A percentile compares a stretch with the other conserved stretches of the same genome.
phyloP scores from a whole-genome alignment of 2,113 vertebrate species.

The Sebastes fasciatus region DNA sequence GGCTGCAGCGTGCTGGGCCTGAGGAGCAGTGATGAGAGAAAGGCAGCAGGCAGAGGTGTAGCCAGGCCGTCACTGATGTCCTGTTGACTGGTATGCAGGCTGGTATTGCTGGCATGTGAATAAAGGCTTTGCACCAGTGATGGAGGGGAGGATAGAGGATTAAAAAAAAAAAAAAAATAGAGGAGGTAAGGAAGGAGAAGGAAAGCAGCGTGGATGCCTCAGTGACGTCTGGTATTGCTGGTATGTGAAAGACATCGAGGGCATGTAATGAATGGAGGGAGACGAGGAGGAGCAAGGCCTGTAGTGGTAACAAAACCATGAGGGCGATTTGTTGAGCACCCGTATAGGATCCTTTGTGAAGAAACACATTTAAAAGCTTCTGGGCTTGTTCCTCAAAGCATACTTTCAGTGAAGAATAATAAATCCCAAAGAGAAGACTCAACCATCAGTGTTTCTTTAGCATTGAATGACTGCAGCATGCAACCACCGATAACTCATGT shows the following conservation, averaged over 20 bases:
- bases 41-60: conserved; percentile 26
- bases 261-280: neutral
- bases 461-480: neutral
- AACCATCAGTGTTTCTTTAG: neutral
- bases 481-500: neutral
- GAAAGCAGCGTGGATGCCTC: conserved; percentile 27
- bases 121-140: conserved; percentile 17
- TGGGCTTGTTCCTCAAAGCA: neutral
- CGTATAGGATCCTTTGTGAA: neutral
- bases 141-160: conserved; percentile 29
- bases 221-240: conserved; percentile 28
- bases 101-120: conserved; percentile 49
- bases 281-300: neutral
- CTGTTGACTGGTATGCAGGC: conserved; percentile 37
- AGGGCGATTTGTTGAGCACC: neutral
- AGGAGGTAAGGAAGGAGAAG: neutral
- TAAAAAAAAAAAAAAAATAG: conserved; percentile 19
- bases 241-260: conserved; percentile 35
- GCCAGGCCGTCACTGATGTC: neutral
- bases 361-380: neutral
- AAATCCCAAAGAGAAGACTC: neutral
- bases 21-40: conserved; percentile 37
- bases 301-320: neutral
- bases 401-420: neutral
- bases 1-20: neutral